phyloP scores from a whole-genome alignment of 37 sponge, comb jelly and placozoan species.

The Beroe forskalii region DNA sequence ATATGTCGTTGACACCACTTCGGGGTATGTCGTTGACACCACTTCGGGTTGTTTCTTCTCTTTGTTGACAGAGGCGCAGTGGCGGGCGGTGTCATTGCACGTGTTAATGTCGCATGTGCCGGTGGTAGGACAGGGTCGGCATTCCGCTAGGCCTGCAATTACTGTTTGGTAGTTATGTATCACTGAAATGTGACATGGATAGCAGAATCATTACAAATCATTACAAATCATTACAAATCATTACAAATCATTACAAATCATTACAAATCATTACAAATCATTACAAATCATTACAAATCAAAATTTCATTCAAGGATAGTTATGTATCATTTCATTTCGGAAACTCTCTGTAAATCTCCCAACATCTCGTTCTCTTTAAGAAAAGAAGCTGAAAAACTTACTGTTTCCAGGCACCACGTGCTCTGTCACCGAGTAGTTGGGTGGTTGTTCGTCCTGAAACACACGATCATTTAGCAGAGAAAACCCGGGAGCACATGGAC shows the following conservation, averaged over 20 bases:
- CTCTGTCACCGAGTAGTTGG: conserved; percentile 27
- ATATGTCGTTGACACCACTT: no score
- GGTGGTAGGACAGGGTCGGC: neutral
- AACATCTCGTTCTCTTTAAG: no score
- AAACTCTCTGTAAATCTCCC: no score
- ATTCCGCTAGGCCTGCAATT: neutral
- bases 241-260: no score
- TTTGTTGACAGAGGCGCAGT: neutral
- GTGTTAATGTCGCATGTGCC: conserved; percentile 12
- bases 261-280: no score
- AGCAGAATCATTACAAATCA: no score
- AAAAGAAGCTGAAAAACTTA: no score
- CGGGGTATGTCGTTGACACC: neutral
- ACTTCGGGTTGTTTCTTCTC: neutral
- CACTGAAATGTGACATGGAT: neutral
- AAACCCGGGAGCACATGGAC: no score
- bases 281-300: no score
- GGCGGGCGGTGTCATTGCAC: neutral
- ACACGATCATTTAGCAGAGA: neutral
- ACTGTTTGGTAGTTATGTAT: neutral
- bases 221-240: no score
- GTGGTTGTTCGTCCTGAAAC: conserved; percentile 5
- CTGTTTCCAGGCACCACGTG: neutral
- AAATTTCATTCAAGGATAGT: no score
- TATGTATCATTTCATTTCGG: no score